phyloP scores from a whole-genome alignment of 2,888 invertebrate species.

The Dryomyza anilis region DNA sequence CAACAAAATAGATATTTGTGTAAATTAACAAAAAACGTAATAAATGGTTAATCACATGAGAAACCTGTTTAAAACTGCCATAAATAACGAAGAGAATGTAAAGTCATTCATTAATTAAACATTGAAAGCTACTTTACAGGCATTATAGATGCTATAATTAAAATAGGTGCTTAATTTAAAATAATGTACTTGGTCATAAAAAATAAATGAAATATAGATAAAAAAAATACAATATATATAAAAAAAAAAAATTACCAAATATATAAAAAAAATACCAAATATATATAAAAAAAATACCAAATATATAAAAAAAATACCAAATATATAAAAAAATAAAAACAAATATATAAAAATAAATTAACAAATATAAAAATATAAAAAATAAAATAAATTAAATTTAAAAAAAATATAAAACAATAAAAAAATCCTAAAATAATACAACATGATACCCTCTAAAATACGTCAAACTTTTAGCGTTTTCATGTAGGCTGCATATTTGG shows the following conservation, averaged over 20 bases:
- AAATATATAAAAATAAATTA: background rate
- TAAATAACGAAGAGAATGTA: too few species aligned
- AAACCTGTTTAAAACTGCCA: too few species aligned
- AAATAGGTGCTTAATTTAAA: conserved; percentile 10
- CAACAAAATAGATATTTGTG: too few species aligned
- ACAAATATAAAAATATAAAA: background rate
- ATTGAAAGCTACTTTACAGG: too few species aligned
- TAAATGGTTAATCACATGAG: background rate
- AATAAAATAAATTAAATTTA: too few species aligned
- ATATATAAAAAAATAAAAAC: background rate
- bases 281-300: background rate
- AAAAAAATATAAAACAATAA: too few species aligned
- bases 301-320: background rate
- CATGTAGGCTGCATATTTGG: too few species aligned
- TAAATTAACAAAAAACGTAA: background rate
- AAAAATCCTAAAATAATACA: too few species aligned
- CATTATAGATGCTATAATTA: too few species aligned
- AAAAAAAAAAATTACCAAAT: background rate
- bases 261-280: background rate
- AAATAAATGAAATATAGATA: conserved; percentile 6
- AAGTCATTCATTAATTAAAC: too few species aligned
- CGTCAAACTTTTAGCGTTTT: too few species aligned
- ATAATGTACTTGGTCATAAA: conserved; percentile 15
- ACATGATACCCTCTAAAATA: too few species aligned
- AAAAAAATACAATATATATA: background rate